A percentile compares a stretch with the other conserved stretches of the same genome.
Conservation (phyloP, 2,113 vertebrate species). For the Psilopogon haemacephalus region DNA sequence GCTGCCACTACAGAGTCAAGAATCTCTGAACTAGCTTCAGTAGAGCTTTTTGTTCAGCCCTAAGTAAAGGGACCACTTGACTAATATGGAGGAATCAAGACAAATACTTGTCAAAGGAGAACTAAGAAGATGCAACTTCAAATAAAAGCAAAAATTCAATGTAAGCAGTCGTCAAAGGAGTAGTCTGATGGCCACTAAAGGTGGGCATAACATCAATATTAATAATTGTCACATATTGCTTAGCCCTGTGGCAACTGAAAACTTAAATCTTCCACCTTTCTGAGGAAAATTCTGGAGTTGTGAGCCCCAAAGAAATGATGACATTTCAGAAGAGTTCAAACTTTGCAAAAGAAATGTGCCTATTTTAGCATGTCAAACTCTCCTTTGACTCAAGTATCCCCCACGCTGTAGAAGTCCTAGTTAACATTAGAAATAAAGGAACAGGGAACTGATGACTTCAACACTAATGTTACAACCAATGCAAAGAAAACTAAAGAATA, state of each 20-base stretch:
- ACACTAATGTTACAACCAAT: background rate
- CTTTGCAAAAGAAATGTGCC: background rate
- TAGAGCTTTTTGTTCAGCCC: background rate
- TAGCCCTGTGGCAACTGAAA: background rate
- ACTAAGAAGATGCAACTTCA: background rate
- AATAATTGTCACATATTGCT: background rate
- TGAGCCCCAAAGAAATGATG: background rate
- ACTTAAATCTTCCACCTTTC: background rate
- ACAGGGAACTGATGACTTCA: background rate
- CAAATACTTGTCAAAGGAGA: background rate
- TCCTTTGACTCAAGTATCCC: background rate
- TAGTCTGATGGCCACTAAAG: background rate
- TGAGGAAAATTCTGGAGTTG: background rate
- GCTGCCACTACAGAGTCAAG: background rate
- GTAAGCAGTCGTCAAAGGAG: rapidly evolving
- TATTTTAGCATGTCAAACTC: background rate
- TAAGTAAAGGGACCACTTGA: background rate
- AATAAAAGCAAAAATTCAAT: background rate
- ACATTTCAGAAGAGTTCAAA: background rate
- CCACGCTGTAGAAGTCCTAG: background rate
- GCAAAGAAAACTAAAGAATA: slow-evolving; percentile 29
- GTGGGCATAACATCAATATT: background rate
- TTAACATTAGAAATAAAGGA: background rate
- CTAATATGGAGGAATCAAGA: background rate
- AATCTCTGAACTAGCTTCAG: background rate